phyloP scores from a whole-genome alignment of 2,113 vertebrate genomes.

The Chloebia gouldiae region DNA sequence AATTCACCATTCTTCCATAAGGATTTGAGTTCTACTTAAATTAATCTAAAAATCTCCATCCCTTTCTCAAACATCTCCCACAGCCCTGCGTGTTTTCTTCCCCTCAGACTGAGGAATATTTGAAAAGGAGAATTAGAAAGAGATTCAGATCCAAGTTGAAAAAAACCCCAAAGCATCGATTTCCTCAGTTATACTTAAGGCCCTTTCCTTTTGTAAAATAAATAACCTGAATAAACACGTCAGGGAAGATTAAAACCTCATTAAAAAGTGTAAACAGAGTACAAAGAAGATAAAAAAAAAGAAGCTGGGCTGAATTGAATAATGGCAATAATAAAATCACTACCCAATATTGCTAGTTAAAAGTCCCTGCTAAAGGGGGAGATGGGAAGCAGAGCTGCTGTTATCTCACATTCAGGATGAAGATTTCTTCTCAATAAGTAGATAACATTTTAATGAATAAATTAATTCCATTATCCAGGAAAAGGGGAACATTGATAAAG shows the following conservation, averaged over 20 bases:
- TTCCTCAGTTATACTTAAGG: constrained; percentile 27
- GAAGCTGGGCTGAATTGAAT: constrained; percentile 3
- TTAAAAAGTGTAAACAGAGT: constrained; percentile 63
- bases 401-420: constrained; percentile 8
- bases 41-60: background rate
- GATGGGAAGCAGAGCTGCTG: constrained; percentile 25
- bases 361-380: background rate
- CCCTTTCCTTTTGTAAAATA: constrained; percentile 29
- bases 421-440: constrained; percentile 52
- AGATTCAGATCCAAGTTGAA: background rate
- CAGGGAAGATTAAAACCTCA: constrained; percentile 66
- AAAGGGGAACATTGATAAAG: constrained; percentile 10
- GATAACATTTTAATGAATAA: constrained; percentile 64
- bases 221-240: constrained; percentile 64
- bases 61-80: background rate
- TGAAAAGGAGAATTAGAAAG: constrained; percentile 2
- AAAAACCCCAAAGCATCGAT: background rate
- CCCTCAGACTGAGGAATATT: background rate
- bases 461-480: constrained; percentile 54
- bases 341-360: constrained; percentile 10
- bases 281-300: background rate
- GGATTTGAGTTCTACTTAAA: background rate
- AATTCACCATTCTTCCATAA: background rate
- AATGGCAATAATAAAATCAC: constrained; percentile 51
- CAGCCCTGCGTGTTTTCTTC: background rate